phyloP scores from a whole-genome alignment of 2,797 vertebrate genomes.

The Okamejei kenojei region DNA sequence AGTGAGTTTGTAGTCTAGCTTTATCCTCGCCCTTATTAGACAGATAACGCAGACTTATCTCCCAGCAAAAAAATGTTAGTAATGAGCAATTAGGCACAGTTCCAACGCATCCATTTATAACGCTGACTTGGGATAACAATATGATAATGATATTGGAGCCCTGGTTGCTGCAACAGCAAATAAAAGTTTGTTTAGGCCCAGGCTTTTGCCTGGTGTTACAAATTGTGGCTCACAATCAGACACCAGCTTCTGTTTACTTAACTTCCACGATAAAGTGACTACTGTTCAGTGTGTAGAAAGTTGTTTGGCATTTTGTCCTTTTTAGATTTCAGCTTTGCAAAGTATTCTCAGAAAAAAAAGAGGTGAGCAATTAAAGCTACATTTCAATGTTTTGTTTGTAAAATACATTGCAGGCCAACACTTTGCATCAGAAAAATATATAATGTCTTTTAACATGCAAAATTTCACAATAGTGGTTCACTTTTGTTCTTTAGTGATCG shows the following conservation, averaged over 20 bases:
- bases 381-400: background rate
- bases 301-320: slow-evolving; percentile 31
- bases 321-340: background rate
- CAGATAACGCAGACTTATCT: background rate
- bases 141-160: slow-evolving; percentile 42
- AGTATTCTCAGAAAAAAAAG: background rate
- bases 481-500: background rate
- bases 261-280: slow-evolving; percentile 47
- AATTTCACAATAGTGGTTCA: background rate
- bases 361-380: slow-evolving; percentile 20
- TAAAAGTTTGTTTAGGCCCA: slow-evolving; percentile 55
- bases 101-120: slow-evolving; percentile 22
- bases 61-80: background rate
- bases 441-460: background rate
- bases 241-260: slow-evolving; percentile 51
- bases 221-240: slow-evolving; percentile 48
- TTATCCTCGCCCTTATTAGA: background rate
- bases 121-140: slow-evolving; percentile 40
- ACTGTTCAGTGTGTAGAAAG: slow-evolving; percentile 39
- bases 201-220: slow-evolving; percentile 53
- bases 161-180: slow-evolving; percentile 40
- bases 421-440: background rate
- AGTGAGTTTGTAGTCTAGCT: background rate
- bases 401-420: background rate
- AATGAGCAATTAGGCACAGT: background rate